Percentiles rank a stretch among this genome's conserved stretches.
Conservation (phyloP, 2,888 invertebrate species). For the Thecocarcelia acutangulata region DNA sequence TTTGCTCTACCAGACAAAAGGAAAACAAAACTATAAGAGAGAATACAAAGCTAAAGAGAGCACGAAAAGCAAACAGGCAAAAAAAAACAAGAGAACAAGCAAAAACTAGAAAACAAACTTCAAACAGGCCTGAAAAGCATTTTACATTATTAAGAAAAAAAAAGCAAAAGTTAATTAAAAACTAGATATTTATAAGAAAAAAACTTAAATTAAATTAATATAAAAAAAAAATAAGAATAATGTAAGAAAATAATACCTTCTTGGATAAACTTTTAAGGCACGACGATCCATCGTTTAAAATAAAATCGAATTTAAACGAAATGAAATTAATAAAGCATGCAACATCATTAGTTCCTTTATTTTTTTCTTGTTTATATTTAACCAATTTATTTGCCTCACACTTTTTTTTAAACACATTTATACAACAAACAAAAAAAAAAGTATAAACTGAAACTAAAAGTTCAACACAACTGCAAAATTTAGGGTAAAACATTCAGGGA, state of each 20-base stretch:
- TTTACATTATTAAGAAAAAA: background rate
- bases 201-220: conserved; percentile 1
- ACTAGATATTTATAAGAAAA: background rate
- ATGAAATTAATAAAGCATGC: conserved; percentile 79
- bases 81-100: conserved; percentile 47
- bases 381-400: conserved; percentile 50
- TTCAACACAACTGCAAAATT: conserved; percentile 53
- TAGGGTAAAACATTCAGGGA: conserved; percentile 18
- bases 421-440: conserved; percentile 51
- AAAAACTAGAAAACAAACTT: conserved; percentile 35
- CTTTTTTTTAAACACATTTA: conserved; percentile 41
- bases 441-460: conserved; percentile 41
- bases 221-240: conserved; percentile 41
- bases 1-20: conserved; percentile 30
- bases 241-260: conserved; percentile 85
- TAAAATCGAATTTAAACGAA: conserved; percentile 78
- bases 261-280: conserved; percentile 90
- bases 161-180: background rate
- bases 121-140: conserved; percentile 10
- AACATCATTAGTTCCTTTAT: conserved; percentile 68
- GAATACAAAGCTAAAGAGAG: conserved; percentile 36
- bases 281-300: conserved; percentile 88
- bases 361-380: conserved; percentile 46
- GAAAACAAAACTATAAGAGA: conserved; percentile 22
- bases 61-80: conserved; percentile 43